phyloP scores from a whole-genome alignment of 2,797 vertebrate genomes.

The Lagodon rhomboides region DNA sequence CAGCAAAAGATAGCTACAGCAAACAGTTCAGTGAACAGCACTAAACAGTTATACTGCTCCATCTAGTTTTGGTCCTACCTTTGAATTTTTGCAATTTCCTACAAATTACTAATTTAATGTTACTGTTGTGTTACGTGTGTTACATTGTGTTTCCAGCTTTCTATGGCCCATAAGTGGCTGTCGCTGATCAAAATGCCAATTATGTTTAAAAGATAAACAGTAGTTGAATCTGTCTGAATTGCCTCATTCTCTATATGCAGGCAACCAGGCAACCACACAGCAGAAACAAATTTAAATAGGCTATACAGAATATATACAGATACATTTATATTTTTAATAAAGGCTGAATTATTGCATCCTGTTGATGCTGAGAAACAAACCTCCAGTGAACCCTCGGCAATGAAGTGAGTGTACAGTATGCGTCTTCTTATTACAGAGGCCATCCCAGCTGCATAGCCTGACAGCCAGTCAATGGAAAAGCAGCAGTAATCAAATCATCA shows the following conservation, averaged over 20 bases:
- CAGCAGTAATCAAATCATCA: slow-evolving; percentile 55
- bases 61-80: no score
- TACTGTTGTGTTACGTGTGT: not conserved
- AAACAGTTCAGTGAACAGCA: no score
- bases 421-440: slow-evolving; percentile 32
- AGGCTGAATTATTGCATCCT: slow-evolving; percentile 27
- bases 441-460: not conserved
- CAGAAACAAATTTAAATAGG: not conserved
- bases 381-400: slow-evolving; percentile 2
- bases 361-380: slow-evolving; percentile 22
- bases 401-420: slow-evolving; percentile 24
- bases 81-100: no score
- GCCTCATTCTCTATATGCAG: not conserved
- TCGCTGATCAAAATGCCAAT: not conserved
- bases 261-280: not conserved
- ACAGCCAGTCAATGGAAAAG: slow-evolving; percentile 34
- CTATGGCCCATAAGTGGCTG: not conserved
- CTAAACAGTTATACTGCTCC: no score
- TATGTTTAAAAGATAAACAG: not conserved
- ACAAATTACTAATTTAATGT: not conserved
- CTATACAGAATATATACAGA: not conserved
- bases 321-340: slow-evolving; percentile 46
- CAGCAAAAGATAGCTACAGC: no score
- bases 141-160: not conserved
- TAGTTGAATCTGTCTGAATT: not conserved